These are phyloP conservation scores for Rutilus rutilus DNA, from an alignment of 2,113 vertebrate species.

Conservation along the genomic window DNA sequence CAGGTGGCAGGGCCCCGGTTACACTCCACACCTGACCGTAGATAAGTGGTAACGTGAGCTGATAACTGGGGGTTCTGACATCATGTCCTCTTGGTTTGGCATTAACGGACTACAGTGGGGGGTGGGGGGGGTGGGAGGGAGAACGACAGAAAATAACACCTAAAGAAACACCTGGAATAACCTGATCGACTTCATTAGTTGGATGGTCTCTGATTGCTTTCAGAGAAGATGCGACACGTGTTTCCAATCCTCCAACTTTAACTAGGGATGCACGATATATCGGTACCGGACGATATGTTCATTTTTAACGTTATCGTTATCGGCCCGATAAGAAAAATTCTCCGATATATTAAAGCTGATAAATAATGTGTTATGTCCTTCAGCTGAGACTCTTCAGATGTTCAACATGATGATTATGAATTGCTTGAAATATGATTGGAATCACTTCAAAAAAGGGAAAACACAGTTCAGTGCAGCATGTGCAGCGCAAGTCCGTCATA, in stretches of 20 bases:
- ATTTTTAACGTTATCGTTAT: no score
- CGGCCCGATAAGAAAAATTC: no score
- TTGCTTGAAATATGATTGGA: no score
- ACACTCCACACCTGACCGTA: constrained; percentile 68
- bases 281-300: no score
- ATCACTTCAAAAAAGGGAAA: no score
- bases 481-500: no score
- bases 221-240: neutral
- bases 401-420: no score
- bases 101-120: neutral
- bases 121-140: constrained; percentile 19
- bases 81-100: constrained; percentile 55
- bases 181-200: neutral
- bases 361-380: no score
- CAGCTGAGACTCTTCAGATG: no score
- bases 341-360: no score
- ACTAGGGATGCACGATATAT: no score
- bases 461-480: no score
- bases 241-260: neutral
- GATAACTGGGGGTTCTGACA: constrained; percentile 74
- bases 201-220: neutral
- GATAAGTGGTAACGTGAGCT: constrained; percentile 78
- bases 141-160: neutral
- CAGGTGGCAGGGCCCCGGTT: constrained; percentile 76
- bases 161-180: constrained; percentile 16